Evolutionary conservation across 2,797 vertebrate genomes (phyloP).

Genomic region (Pseudotriccus pelzelni): DNA sequence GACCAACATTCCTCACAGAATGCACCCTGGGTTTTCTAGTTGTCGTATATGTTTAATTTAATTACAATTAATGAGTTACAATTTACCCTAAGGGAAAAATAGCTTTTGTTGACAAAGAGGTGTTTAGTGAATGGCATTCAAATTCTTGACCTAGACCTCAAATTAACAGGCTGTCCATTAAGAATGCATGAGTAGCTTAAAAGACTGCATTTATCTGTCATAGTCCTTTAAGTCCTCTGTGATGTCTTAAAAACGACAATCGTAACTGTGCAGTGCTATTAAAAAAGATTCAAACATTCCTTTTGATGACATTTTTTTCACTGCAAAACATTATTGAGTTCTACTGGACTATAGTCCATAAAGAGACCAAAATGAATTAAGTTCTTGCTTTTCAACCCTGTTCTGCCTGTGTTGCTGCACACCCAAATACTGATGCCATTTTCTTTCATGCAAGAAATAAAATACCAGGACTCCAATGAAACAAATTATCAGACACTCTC

Average conservation of each 20-base stretch:
- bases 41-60: slow-evolving; percentile 80
- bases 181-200: slow-evolving; percentile 80
- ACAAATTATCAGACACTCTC: not conserved
- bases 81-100: slow-evolving; percentile 76
- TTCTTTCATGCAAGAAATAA: not conserved
- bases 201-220: slow-evolving; percentile 74
- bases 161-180: slow-evolving; percentile 79
- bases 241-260: slow-evolving; percentile 63
- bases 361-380: not conserved
- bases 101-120: slow-evolving; percentile 76
- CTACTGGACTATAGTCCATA: not conserved
- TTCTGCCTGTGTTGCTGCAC: not conserved
- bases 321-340: not conserved
- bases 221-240: slow-evolving; percentile 60
- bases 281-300: not conserved
- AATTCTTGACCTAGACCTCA: slow-evolving; percentile 81
- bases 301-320: slow-evolving; percentile 6
- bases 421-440: not conserved
- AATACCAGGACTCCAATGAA: not conserved
- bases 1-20: slow-evolving; percentile 49
- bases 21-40: slow-evolving; percentile 69
- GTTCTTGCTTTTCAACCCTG: not conserved
- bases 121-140: slow-evolving; percentile 78
- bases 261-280: not conserved
- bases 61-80: slow-evolving; percentile 82